Base-by-base conservation (phyloP, 2,113 vertebrate species). In the Nymphicus hollandicus region DNA sequence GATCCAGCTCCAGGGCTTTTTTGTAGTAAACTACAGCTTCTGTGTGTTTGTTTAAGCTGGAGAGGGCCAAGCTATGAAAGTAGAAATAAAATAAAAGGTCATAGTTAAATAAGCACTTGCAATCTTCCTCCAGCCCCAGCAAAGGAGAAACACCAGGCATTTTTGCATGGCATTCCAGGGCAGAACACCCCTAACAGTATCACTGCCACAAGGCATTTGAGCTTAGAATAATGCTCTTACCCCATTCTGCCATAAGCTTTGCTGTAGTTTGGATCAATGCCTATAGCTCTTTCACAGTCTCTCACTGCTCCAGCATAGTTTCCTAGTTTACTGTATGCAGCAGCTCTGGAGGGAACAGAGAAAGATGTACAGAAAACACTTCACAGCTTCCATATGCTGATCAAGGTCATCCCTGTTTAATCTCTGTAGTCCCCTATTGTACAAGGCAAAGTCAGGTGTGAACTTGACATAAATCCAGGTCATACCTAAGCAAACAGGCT, bases 231-330 rank as follows among this genome's bases (percentile, higher is more conserved):
- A 24, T 61, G 58, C 58, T 61, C 58, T 88, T 91, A 99, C 99
- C 99, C 99, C 99, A 99, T 99, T 66, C 99, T 98, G 80, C 99
- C 99, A 2, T 99, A 99, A 29, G 99, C 99, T 97, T 99, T 99
- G 97, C 99, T 99, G 98, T 99, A 99, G 97, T 90, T 97, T 1
- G 99, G 99, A 93, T 99, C 99, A 17, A 99, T 99, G 94, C 98
- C 92, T 71, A 99, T 99, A 70, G 99, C 99, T 12, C 97, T 97
- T 81, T 99, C 99, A 22, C 99, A 99, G 98, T 99, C 99, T 83
- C 98, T 97, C 53, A 99, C 99, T 0, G 99, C 99, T 10, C 99
- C 99, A 0, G 98, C 97, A 2, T 99, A 99, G 95, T 99, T 99
- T 1, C 99, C 99, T 7, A 99, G 97, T 74, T 99, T 99, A 95